These are phyloP conservation scores for Nephila pilipes DNA, from an alignment of 1,140 invertebrate species.

Conservation along the genomic window DNA sequence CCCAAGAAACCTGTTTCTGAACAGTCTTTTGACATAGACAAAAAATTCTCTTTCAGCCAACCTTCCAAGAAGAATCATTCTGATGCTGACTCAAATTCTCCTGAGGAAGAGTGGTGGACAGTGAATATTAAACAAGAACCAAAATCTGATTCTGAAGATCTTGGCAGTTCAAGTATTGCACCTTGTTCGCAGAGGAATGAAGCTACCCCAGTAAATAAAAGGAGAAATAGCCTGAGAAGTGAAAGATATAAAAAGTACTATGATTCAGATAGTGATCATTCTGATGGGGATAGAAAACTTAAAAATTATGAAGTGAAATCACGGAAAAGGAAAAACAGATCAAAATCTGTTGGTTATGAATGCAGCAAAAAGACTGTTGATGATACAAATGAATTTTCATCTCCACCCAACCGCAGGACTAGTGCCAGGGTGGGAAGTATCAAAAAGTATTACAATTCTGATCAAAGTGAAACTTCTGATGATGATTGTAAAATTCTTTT, in stretches of 20 bases:
- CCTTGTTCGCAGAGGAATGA: background rate
- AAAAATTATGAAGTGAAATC: background rate
- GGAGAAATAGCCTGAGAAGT: constrained; percentile 23
- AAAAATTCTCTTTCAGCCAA: background rate
- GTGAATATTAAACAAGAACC: constrained; percentile 31
- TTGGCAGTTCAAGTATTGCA: background rate
- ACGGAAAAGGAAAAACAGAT: background rate
- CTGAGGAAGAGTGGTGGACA: too few species aligned
- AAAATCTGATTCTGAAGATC: constrained; percentile 24
- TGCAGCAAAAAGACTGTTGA: background rate
- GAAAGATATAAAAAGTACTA: constrained; percentile 38
- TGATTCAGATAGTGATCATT: constrained; percentile 38
- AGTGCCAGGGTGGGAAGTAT: background rate
- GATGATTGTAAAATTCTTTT: background rate
- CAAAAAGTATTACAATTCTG: background rate
- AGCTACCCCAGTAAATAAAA: background rate
- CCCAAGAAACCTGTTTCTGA: background rate
- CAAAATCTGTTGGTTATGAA: background rate
- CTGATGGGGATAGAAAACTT: background rate
- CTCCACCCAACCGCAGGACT: background rate
- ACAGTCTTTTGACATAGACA: background rate
- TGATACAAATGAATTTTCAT: background rate
- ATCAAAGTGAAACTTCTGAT: background rate
- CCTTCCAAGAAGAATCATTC: background rate
- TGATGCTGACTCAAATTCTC: background rate